Evolutionary conservation across 2,797 vertebrate genomes (phyloP).

Genomic region (Linurgus olivaceus): DNA sequence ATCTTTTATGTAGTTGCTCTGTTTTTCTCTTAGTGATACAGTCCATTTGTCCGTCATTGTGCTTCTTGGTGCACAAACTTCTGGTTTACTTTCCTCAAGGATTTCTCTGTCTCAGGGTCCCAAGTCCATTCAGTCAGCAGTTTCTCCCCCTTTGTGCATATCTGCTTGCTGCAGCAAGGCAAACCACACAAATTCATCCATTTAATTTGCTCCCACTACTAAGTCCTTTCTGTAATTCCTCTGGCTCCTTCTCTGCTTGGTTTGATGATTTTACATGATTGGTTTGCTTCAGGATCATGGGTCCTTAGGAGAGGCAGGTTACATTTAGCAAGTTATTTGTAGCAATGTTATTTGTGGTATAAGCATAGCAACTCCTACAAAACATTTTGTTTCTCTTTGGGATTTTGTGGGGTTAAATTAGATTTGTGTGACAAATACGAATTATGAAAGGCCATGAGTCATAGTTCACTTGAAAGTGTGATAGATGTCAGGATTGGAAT

Average conservation of each 20-base stretch:
- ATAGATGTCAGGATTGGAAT: background rate
- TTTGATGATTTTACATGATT: background rate
- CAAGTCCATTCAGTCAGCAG: background rate
- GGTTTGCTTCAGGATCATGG: background rate
- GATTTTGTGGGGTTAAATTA: background rate
- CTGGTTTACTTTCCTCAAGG: background rate
- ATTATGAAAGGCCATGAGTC: background rate
- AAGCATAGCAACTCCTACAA: background rate
- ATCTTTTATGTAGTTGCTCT: background rate
- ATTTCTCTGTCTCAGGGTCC: background rate
- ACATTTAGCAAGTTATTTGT: background rate
- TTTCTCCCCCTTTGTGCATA: background rate
- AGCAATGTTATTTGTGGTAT: background rate
- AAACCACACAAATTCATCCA: background rate
- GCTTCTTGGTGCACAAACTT: background rate
- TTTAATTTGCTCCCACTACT: background rate
- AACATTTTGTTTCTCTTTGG: background rate
- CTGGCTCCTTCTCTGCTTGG: background rate
- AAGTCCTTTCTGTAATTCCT: background rate
- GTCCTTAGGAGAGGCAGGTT: background rate
- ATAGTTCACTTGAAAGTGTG: background rate
- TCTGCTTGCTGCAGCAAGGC: background rate
- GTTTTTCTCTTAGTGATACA: background rate
- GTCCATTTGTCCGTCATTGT: background rate
- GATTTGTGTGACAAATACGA: background rate